Evolutionary conservation across 2,113 vertebrate species (phyloP).

Genomic region (Microtus richardsoni): DNA sequence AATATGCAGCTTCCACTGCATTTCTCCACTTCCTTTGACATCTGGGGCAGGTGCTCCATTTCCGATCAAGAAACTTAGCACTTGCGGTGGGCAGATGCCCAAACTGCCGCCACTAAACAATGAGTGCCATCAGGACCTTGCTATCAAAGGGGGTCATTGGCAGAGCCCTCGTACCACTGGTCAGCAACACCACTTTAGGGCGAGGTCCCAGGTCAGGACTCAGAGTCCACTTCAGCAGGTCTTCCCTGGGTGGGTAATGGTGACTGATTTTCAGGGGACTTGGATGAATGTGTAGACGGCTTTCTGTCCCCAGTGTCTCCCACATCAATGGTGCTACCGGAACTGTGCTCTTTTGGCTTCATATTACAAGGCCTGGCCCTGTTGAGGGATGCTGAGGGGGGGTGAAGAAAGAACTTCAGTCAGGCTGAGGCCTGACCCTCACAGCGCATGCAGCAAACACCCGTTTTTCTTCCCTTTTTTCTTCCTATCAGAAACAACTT

Average conservation of each 20-base stretch:
- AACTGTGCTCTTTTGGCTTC: not conserved
- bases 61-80: not conserved
- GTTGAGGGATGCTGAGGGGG: not conserved
- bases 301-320: not conserved
- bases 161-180: not conserved
- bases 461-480: not conserved
- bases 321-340: not conserved
- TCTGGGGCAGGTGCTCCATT: not conserved
- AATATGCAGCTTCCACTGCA: not conserved
- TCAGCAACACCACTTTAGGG: not conserved
- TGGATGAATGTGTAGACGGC: not conserved
- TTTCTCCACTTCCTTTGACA: not conserved
- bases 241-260: not conserved
- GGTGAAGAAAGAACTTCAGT: not conserved
- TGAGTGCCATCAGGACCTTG: not conserved
- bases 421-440: not conserved
- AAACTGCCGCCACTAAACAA: not conserved
- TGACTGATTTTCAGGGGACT: not conserved
- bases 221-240: not conserved
- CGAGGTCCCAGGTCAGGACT: not conserved
- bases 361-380: not conserved
- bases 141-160: not conserved
- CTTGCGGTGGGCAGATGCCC: not conserved
- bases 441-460: not conserved
- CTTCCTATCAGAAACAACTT: constrained; percentile 24